These are phyloP conservation scores for Azorinus chamasolen DNA, from an alignment of 2,888 invertebrate species.

Conservation along the genomic window DNA sequence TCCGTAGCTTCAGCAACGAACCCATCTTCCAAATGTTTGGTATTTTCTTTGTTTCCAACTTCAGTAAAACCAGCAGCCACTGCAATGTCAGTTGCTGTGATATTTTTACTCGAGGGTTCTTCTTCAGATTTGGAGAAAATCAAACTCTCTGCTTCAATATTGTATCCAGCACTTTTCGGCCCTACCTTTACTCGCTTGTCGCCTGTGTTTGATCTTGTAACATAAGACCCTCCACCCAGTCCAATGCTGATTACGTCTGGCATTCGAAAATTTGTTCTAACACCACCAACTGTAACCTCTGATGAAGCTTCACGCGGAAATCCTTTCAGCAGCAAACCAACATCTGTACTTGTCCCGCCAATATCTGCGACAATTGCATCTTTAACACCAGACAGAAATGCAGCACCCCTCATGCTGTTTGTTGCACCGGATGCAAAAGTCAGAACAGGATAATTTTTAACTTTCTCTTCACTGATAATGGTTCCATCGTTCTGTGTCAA, in stretches of 20 bases:
- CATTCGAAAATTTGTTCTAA: constrained; percentile 83
- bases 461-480: constrained; percentile 77
- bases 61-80: constrained; percentile 76
- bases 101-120: constrained; percentile 15
- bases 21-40: constrained; percentile 56
- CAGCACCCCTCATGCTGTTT: constrained; percentile 85
- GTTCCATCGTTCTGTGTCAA: constrained; percentile 85
- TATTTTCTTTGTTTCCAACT: constrained; percentile 66
- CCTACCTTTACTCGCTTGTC: constrained; percentile 71
- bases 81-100: constrained; percentile 84
- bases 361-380: constrained; percentile 84
- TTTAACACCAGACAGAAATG: constrained; percentile 75
- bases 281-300: constrained; percentile 78
- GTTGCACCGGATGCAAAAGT: constrained; percentile 85
- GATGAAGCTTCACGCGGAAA: constrained; percentile 82
- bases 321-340: constrained; percentile 80
- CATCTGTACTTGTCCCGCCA: constrained; percentile 84
- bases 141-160: constrained; percentile 73
- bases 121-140: constrained; percentile 67
- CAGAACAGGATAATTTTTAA: constrained; percentile 75
- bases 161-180: constrained; percentile 83
- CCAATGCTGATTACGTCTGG: constrained; percentile 83
- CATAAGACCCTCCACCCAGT: constrained; percentile 85
- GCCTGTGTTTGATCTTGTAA: constrained; percentile 33
- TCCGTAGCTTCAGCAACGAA: constrained; percentile 64